Percentiles rank a stretch among this genome's conserved stretches.
Conservation (phyloP, 2,888 invertebrate species). For the Marasmarcha lunaedactyla region DNA sequence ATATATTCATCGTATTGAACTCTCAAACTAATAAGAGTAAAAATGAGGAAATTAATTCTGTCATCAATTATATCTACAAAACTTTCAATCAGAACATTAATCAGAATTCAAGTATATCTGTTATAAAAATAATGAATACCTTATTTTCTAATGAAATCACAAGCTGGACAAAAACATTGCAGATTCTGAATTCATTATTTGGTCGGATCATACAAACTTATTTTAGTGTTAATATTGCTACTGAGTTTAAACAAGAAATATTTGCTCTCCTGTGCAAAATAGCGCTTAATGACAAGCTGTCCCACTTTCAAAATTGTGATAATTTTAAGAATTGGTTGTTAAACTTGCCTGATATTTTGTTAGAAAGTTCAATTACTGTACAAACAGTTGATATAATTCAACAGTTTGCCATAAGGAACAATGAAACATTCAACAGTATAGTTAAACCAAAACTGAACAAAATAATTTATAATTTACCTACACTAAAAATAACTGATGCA, state of each 20-base stretch:
- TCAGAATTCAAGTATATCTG: constrained; percentile 27
- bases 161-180: constrained; percentile 41
- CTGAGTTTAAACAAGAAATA: constrained; percentile 39
- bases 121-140: constrained; percentile 39
- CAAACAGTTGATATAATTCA: constrained; percentile 69
- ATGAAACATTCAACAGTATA: constrained; percentile 55
- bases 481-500: constrained; percentile 40
- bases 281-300: constrained; percentile 44
- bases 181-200: constrained; percentile 40
- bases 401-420: constrained; percentile 68
- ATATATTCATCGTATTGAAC: constrained; percentile 59
- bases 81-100: constrained; percentile 34
- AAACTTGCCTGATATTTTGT: constrained; percentile 68
- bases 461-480: constrained; percentile 59
- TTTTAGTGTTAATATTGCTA: constrained; percentile 31
- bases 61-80: constrained; percentile 66
- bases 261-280: constrained; percentile 55
- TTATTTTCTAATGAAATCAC: constrained; percentile 41
- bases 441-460: constrained; percentile 43
- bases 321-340: constrained; percentile 62
- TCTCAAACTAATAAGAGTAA: constrained; percentile 45
- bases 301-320: constrained; percentile 40
- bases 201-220: constrained; percentile 46
- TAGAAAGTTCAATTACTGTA: constrained; percentile 52
- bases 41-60: constrained; percentile 34